Base-by-base conservation (phyloP, 1,140 invertebrate species). In the Drosophila pectinifera region DNA sequence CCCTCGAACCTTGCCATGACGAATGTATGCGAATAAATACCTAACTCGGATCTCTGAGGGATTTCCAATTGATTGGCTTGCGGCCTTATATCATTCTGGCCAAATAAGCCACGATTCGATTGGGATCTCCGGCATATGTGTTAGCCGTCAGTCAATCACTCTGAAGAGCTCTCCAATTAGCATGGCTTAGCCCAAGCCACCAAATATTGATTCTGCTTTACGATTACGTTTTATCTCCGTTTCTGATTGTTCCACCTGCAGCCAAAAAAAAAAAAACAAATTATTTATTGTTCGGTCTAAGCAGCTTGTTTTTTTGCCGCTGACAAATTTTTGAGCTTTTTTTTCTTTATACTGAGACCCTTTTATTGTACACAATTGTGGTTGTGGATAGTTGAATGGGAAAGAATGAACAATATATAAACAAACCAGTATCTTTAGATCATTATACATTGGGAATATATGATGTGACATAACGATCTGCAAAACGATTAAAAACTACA, bases 131-230 rank as follows among this genome's bases (percentile, higher is more conserved):
- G 22, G 26, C 28, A 31, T 13, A 24, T 62, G 39, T 31, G 16
- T 39, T 54, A 38, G 54, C 54, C 54, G 41, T 65, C 63, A 67
- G 64, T 64, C 64, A 68, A 64, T 68, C 64, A 68, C 36, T 36
- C 45, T 53, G 64, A 68, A 68, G 64, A 68, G 64, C 64, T 68
- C 61, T 68, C 59, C 64, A 68, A 68, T 68, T 68, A 68, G 64
- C 64, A 36, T 49, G 64, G 64, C 64, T 64, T 64, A 67, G 34
- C 16, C 61, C 11, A 22, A 43, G 22, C 28, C 61, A 68, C 64
- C 64, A 64, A 68, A 51, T 68, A 68, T 68, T 64, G 64, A 68
- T 64, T 64, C 34, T 57, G 43, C 14, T 36, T 8, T 36, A n/a
- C 39, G 55, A 28, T 59, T n/a, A n/a, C n/a, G n/a, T n/a, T n/a